phyloP scores from a whole-genome alignment of 2,797 vertebrate species.

The Hydrophis major region DNA sequence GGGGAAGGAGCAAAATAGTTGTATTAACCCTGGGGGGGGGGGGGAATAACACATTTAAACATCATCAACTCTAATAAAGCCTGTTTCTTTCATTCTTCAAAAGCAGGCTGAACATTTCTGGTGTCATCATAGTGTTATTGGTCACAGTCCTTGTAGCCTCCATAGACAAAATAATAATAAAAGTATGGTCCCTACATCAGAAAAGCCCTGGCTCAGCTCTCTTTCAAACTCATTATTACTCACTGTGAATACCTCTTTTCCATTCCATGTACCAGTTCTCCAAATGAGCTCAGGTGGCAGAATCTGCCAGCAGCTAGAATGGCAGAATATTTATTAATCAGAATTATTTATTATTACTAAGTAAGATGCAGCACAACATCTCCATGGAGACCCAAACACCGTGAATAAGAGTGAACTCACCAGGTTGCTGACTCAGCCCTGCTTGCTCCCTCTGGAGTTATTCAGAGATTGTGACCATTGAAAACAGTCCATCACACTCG shows the following conservation, averaged over 20 bases:
- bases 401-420: conserved; percentile 23
- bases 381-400: conserved; percentile 36
- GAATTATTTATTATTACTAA: conserved; percentile 26
- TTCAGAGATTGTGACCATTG: not conserved
- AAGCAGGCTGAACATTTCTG: not conserved
- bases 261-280: not conserved
- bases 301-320: not conserved
- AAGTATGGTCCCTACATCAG: not conserved
- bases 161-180: not conserved
- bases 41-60: not conserved
- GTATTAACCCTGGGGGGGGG: not conserved
- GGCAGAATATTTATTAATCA: conserved; percentile 26
- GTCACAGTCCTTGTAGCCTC: not conserved
- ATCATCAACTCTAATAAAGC: not conserved
- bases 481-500: not conserved
- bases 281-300: not conserved
- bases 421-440: conserved; percentile 29
- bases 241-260: not conserved
- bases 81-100: not conserved
- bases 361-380: conserved; percentile 9
- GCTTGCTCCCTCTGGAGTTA: conserved; percentile 11
- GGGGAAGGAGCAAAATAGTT: not conserved
- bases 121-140: not conserved
- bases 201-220: not conserved
- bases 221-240: not conserved